A percentile compares a stretch with the other conserved stretches of the same genome.
phyloP scores from a whole-genome alignment of 1,140 invertebrate genomes.

The Leptinotarsa undecemlineata region DNA sequence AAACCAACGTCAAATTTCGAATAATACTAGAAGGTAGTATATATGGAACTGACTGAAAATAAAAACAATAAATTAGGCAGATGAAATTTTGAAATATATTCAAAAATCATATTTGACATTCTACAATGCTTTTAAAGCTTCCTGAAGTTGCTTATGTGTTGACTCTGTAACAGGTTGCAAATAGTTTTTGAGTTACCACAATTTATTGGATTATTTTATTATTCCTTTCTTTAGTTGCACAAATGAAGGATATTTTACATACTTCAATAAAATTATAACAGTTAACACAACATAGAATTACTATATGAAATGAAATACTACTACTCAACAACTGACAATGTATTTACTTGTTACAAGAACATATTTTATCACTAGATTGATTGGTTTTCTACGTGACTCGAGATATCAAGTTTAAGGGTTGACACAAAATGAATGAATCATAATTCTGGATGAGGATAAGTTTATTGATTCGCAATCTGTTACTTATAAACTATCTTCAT shows the following conservation, averaged over 20 bases:
- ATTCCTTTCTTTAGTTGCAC: too few relatives aligned
- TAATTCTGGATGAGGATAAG: background rate
- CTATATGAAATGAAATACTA: background rate
- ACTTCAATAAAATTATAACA: conserved; percentile 7
- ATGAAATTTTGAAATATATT: too few relatives aligned
- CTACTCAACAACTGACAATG: background rate
- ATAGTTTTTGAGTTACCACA: conserved; percentile 7
- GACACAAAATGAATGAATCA: background rate
- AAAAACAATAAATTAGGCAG: too few relatives aligned
- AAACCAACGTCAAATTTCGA: too few relatives aligned
- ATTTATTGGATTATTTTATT: conserved; percentile 16
- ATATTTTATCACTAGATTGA: background rate
- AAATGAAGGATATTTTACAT: background rate
- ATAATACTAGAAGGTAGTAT: too few relatives aligned
- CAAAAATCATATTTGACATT: too few relatives aligned
- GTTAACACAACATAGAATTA: background rate
- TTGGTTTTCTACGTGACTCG: background rate
- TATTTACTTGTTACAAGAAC: background rate
- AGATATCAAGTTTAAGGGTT: background rate
- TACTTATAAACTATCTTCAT: background rate
- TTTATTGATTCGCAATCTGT: background rate
- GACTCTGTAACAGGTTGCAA: background rate
- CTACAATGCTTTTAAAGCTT: too few relatives aligned
- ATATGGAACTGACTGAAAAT: too few relatives aligned
- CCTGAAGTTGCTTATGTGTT: too few relatives aligned